Conservation (phyloP, 2,113 vertebrate genomes). For the Petromus typicus region DNA sequence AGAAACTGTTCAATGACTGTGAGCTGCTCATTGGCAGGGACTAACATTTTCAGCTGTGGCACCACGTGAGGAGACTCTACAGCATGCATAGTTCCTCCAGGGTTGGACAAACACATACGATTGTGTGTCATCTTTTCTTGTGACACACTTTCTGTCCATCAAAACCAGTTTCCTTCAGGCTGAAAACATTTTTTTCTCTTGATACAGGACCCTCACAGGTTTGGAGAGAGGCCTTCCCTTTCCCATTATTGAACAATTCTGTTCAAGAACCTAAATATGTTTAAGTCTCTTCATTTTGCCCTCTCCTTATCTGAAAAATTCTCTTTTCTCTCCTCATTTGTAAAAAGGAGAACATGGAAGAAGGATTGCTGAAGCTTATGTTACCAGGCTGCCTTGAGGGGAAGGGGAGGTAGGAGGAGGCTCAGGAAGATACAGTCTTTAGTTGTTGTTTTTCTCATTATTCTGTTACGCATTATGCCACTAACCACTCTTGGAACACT, state of each 20-base stretch:
- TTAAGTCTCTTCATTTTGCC: not conserved
- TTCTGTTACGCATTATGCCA: not conserved
- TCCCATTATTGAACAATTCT: not conserved
- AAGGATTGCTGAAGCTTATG: not conserved
- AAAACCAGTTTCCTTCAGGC: not conserved
- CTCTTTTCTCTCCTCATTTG: conserved; percentile 39
- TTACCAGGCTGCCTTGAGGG: conserved; percentile 34
- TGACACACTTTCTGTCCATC: not conserved
- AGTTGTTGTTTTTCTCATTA: conserved; percentile 59
- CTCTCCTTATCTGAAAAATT: conserved; percentile 43
- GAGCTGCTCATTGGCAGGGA: not conserved
- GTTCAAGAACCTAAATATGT: not conserved
- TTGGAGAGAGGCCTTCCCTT: not conserved
- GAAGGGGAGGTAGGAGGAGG: not conserved
- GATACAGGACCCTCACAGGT: not conserved
- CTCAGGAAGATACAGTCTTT: not conserved
- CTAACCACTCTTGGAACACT: not conserved
- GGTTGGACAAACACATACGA: not conserved
- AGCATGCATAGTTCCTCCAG: not conserved
- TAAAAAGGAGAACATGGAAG: conserved; percentile 34
- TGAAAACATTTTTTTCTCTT: not conserved
- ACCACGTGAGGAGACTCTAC: not conserved
- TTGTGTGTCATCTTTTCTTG: not conserved
- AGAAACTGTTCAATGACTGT: not conserved
- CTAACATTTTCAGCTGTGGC: not conserved